Base-by-base conservation (phyloP, 2,113 vertebrate species). In the Psephotus haematonotus region DNA sequence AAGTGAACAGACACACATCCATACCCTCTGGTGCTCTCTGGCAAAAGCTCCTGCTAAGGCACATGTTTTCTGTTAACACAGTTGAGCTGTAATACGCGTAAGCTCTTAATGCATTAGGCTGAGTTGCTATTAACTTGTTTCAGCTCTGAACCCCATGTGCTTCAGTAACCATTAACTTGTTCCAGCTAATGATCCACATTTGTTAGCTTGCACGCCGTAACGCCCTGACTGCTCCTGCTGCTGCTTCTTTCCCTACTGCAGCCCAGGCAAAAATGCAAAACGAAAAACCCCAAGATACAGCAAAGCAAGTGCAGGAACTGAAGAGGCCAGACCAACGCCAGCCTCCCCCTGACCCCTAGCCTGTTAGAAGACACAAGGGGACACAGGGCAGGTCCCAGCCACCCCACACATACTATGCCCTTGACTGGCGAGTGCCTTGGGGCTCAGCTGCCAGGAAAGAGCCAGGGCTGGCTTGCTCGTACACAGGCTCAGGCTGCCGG, bases 161-260 rank as follows among this genome's bases (percentile, higher is more conserved):
- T 92, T 76, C 88, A 81, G 74, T 39, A 80, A 88, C 91, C 64
- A 96, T 88, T 95, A 83, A 85, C 86, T 94, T 90, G 78, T 87
- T 91, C 86, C 91, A 92, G 87, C 65, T 96, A 92, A 89, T 62
- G 89, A 92, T 83, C 81, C 63, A 68, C 82, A 65, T 84, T 88
- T 90, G 76, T 62, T 84, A 83, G 60, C 57, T 72, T 78, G 63
- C 63, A 83, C 78, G 85, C 55, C 0, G 0, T 39, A 79, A 62
- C 49, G 33, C 77, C 59, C 44, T 5, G 1, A 12, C 23, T 24
- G 37, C 57, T 69, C 67, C 84, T 81, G 96, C 92, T 85, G 88
- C 75, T 59, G 68, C 44, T 78, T 44, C 65, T 59, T n/a, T 65
- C 74, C 64, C 76, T 1, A 4, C 44, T 1, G 4, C 43, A 90